A percentile compares a stretch with the other conserved stretches of the same genome.
phyloP scores from a whole-genome alignment of 2,888 invertebrate species.

The Arge pagana region DNA sequence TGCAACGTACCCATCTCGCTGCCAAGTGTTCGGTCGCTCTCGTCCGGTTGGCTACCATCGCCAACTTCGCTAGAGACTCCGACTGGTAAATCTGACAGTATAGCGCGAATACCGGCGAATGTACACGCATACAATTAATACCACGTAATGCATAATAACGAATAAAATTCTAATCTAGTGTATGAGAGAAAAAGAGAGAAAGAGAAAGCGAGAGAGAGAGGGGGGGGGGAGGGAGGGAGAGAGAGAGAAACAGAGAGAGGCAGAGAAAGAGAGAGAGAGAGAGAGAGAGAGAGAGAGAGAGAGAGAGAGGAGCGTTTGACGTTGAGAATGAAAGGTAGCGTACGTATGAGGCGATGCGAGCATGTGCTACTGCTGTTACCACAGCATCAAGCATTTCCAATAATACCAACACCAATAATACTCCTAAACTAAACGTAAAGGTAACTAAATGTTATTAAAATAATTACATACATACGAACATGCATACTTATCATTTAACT shows the following conservation, averaged over 20 bases:
- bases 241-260: no score
- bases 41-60: no score
- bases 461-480: slow-evolving; percentile 34
- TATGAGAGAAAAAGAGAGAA: no score
- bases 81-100: slow-evolving; percentile 12
- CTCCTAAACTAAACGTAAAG: slow-evolving; percentile 34
- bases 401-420: slow-evolving; percentile 50
- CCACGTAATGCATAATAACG: slow-evolving; percentile 16
- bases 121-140: slow-evolving; percentile 9
- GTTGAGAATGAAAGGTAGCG: slow-evolving; percentile 14
- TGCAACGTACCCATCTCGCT: no score
- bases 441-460: slow-evolving; percentile 35
- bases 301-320: slow-evolving; percentile 9
- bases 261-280: slow-evolving; percentile 6
- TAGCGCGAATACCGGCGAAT: slow-evolving; percentile 3
- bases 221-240: no score
- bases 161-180: slow-evolving; percentile 2
- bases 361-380: slow-evolving; percentile 30
- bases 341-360: slow-evolving; percentile 20
- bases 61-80: slow-evolving; percentile 8
- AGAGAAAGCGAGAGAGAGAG: slow-evolving; percentile 18
- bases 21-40: no score
- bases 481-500: slow-evolving; percentile 36
- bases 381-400: slow-evolving; percentile 45
- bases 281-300: neutral